Base-by-base conservation (phyloP, 2,888 invertebrate species). In the Diarsia mendica region DNA sequence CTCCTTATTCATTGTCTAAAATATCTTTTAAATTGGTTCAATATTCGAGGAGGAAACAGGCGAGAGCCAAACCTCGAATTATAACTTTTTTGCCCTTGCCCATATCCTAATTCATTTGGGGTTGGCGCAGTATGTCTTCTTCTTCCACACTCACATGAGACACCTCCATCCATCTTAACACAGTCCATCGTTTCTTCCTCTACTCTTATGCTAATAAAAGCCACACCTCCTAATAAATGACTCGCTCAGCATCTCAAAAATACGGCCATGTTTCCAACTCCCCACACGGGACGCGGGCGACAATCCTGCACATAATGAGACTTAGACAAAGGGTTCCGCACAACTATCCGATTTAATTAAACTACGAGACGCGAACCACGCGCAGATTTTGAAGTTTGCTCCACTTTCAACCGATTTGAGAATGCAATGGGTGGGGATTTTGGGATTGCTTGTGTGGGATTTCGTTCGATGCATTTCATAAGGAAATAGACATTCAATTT, bases 341-440 rank as follows among this genome's bases (percentile, higher is more conserved):
- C 85, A 90, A 92, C 91, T 92, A 92, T 91, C 88, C 86, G 88
- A 90, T 92, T 91, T 92, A 92, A 93, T 93, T 92, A 92, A 91
- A 92, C 88, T 89, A 79, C 72, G 74, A 82, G 85, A 85, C 71
- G 77, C 65, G 85, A 84, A 84, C 82, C 79, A 82, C 84, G 81
- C 87, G 77, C 88, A 87, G 89, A 91, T 92, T 92, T 91, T 80
- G 82, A 84, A 87, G 86, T 89, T 89, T 79, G 85, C 79, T 88
- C 84, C 87, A 74, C 87, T 88, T 85, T 66, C 64, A 55, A 71
- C 77, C 77, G 3, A 70, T 67, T 72, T 67, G 65, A 65, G 61
- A 71, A 61, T n/a, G n/a, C n/a, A n/a, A n/a, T 28, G 15, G 51
- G 70, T 28, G 53, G 60, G 33, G 71, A 68, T 82, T 69, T 72